phyloP scores from a whole-genome alignment of 64 coral and sea anemone genomes.

The Stichodactyla helianthus region DNA sequence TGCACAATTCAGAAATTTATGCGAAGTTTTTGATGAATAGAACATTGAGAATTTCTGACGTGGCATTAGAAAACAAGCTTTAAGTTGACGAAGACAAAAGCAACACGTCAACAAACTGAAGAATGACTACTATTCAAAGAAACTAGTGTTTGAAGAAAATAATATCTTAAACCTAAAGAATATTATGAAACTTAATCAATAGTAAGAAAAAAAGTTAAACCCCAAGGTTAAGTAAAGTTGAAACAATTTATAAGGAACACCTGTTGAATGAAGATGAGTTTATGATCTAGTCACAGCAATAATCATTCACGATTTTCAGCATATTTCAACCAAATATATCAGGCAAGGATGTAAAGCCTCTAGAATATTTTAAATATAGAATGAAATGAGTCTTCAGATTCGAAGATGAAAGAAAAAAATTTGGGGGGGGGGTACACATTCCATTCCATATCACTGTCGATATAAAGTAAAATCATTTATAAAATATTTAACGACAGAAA shows the following conservation, averaged over 20 bases:
- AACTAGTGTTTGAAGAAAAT: neutral
- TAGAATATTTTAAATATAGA: no score
- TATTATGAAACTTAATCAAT: neutral
- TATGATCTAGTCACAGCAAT: neutral
- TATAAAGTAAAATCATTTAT: neutral
- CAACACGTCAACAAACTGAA: neutral
- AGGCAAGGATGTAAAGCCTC: no score
- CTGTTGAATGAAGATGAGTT: neutral
- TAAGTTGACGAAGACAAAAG: neutral
- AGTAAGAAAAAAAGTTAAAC: neutral
- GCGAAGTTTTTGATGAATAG: neutral
- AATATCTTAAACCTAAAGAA: neutral
- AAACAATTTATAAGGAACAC: neutral
- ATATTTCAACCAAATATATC: no score
- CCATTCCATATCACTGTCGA: no score
- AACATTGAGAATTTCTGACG: constrained; percentile 13
- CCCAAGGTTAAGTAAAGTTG: neutral
- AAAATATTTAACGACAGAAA: neutral
- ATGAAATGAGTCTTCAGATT: no score
- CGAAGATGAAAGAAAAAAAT: no score
- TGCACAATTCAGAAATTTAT: neutral
- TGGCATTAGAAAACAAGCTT: neutral
- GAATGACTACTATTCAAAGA: no score
- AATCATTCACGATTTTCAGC: neutral
- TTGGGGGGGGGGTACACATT: no score